Percentiles rank a stretch among this genome's conserved stretches.
Conservation (phyloP, 2,888 invertebrate genomes). For the Harmothoe impar region DNA sequence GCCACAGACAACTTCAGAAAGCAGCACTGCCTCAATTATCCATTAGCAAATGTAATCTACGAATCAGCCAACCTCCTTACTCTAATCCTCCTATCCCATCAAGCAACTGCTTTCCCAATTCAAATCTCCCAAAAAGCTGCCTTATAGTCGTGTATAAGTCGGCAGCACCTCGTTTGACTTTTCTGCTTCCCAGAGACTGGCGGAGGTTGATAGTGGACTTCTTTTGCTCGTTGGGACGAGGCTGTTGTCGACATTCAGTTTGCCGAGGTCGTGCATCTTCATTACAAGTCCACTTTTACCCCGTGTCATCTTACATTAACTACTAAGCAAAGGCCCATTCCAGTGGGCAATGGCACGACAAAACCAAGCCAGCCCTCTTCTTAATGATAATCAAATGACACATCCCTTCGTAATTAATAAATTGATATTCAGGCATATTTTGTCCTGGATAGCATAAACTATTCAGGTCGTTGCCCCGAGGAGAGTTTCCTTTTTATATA, state of each 20-base stretch:
- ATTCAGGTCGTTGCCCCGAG: no score
- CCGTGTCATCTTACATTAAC: background rate
- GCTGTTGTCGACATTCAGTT: background rate
- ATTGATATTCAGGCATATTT: no score
- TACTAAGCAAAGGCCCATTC: background rate
- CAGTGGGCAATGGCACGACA: no score
- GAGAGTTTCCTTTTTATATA: no score
- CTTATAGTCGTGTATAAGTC: background rate
- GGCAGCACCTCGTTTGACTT: conserved; percentile 6
- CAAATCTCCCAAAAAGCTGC: background rate
- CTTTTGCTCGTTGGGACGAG: background rate
- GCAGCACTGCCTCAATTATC: no score
- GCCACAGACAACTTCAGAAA: no score
- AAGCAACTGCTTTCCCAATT: background rate
- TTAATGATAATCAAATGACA: no score
- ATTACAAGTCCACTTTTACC: background rate
- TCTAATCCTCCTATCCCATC: background rate
- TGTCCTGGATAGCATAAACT: no score
- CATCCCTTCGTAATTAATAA: no score
- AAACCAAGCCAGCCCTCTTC: no score
- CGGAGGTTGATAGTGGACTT: background rate
- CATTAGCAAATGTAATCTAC: no score
- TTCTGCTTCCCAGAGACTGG: background rate
- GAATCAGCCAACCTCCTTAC: background rate
- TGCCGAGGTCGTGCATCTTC: background rate